Conservation (phyloP, 23 tunicate genomes). For the Aplidium turbinatum region DNA sequence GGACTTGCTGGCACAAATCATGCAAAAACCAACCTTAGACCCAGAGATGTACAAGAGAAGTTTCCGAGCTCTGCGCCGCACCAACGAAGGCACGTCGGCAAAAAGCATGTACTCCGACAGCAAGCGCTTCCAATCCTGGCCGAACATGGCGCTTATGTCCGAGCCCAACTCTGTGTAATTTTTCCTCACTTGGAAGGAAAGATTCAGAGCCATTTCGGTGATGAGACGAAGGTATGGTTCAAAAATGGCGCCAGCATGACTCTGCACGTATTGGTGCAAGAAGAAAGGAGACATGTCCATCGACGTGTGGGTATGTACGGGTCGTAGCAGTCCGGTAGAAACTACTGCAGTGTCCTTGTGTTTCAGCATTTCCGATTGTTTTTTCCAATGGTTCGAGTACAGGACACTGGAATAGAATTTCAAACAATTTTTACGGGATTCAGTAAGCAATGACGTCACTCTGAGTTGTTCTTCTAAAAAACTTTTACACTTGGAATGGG, state of each 20-base stretch:
- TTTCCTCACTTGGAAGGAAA: slow-evolving; percentile 67
- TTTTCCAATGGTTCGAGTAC: slow-evolving; percentile 62
- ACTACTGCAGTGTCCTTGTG: slow-evolving; percentile 1
- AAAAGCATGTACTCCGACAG: slow-evolving; percentile 82
- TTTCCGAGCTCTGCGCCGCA: slow-evolving; percentile 66
- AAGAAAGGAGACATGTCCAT: slow-evolving; percentile 81
- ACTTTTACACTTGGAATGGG: too few species aligned
- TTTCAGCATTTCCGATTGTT: slow-evolving; percentile 19
- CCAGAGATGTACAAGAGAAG: slow-evolving; percentile 64
- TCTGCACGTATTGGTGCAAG: slow-evolving; percentile 66
- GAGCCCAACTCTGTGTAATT: slow-evolving; percentile 18
- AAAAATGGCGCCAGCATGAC: slow-evolving; percentile 71
- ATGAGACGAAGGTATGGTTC: slow-evolving; percentile 64
- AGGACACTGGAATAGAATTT: slow-evolving; percentile 47
- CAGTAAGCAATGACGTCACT: too few species aligned
- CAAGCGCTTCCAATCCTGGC: slow-evolving; percentile 43
- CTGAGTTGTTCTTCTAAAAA: too few species aligned
- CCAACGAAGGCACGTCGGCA: slow-evolving; percentile 63
- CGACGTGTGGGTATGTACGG: slow-evolving; percentile 7
- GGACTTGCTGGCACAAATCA: too few species aligned
- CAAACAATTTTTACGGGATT: too few species aligned
- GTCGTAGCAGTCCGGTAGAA: slow-evolving; percentile 27
- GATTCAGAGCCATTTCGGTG: slow-evolving; percentile 80
- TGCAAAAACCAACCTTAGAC: slow-evolving; percentile 36
- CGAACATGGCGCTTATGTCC: slow-evolving; percentile 27